These are phyloP conservation scores for Drosophila pseudoananassae DNA, from an alignment of 1,140 invertebrate genomes.

Conservation along the genomic window DNA sequence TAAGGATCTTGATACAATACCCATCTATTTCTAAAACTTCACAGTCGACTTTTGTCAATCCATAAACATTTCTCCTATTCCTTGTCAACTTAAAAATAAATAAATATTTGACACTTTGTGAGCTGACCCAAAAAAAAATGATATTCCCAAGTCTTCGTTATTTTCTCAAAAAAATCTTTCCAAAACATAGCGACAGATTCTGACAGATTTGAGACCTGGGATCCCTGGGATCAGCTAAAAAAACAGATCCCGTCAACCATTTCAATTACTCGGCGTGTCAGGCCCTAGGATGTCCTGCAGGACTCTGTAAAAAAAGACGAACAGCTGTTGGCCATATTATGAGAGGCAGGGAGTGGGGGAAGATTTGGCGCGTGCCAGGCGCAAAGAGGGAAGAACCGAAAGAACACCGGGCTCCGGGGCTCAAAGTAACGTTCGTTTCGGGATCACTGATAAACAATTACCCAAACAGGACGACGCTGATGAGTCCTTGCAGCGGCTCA, in stretches of 20 bases:
- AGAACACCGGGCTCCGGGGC: slow-evolving; percentile 66
- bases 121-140: neutral
- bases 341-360: slow-evolving; percentile 13
- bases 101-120: neutral
- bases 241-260: slow-evolving; percentile 27
- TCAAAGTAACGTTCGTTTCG: slow-evolving; percentile 69
- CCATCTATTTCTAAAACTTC: no score
- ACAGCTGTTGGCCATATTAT: slow-evolving; percentile 23
- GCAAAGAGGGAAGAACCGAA: slow-evolving; percentile 12
- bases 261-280: slow-evolving; percentile 26
- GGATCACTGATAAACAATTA: slow-evolving; percentile 78
- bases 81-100: neutral
- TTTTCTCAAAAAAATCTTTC: slow-evolving; percentile 6
- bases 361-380: slow-evolving; percentile 67
- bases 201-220: slow-evolving; percentile 33
- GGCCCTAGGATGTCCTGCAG: slow-evolving; percentile 25
- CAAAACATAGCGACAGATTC: slow-evolving; percentile 37
- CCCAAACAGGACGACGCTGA: slow-evolving; percentile 41
- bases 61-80: neutral
- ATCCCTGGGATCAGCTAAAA: slow-evolving; percentile 28
- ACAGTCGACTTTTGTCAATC: neutral
- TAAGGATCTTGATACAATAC: no score
- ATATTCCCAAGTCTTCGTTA: neutral
- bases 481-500: slow-evolving; percentile 31
- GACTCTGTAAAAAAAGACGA: slow-evolving; percentile 21